Conservation (phyloP, 2,888 invertebrate species). For the Phymatocera aterrima region DNA sequence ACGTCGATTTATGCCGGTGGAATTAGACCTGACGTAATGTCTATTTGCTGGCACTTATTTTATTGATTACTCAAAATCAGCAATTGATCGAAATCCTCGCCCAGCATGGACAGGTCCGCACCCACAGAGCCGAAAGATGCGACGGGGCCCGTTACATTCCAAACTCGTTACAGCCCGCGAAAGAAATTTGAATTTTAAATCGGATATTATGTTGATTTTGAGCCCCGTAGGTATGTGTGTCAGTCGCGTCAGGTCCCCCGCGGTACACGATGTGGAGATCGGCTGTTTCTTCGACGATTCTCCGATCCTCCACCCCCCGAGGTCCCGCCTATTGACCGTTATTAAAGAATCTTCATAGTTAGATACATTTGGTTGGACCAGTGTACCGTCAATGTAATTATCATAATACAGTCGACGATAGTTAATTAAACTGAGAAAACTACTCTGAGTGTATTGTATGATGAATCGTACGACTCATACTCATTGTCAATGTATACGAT, state of each 20-base stretch:
- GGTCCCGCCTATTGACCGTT: constrained; percentile 29
- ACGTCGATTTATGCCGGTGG: background rate
- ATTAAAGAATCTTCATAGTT: background rate
- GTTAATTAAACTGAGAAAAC: constrained; percentile 12
- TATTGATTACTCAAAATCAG: constrained; percentile 33
- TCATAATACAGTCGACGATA: background rate
- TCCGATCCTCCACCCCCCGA: background rate
- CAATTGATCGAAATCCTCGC: constrained; percentile 28
- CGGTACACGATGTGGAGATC: constrained; percentile 3
- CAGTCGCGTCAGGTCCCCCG: constrained; percentile 27
- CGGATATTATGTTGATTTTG: constrained; percentile 45
- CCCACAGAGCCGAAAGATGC: constrained; percentile 44
- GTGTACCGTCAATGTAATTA: background rate
- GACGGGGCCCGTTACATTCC: constrained; percentile 69
- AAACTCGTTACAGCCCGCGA: constrained; percentile 60
- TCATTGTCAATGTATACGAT: background rate
- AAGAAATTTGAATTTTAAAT: constrained; percentile 69
- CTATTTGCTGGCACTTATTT: background rate
- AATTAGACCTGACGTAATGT: background rate
- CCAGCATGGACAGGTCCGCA: constrained; percentile 30
- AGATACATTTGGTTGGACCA: background rate
- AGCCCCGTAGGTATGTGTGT: constrained; percentile 42
- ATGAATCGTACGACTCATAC: background rate
- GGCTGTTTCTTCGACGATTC: background rate
- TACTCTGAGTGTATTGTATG: background rate